Conservation (phyloP, 2,888 invertebrate species). For the Agriopis leucophaearia region DNA sequence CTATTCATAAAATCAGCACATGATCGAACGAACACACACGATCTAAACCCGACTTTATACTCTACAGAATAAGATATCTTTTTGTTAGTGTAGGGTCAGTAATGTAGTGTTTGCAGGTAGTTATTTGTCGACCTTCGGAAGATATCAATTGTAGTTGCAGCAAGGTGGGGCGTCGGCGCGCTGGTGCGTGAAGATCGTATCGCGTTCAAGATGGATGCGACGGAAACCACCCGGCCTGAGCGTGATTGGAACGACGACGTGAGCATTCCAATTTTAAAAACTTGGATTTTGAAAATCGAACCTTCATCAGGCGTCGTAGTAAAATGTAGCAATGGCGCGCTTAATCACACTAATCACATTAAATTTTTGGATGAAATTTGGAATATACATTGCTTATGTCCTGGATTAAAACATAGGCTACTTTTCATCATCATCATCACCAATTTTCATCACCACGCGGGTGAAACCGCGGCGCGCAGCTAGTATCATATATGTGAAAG, state of each 20-base stretch:
- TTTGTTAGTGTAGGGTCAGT: slow-evolving; percentile 12
- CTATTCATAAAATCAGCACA: slow-evolving; percentile 68
- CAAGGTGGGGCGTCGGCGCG: slow-evolving; percentile 60
- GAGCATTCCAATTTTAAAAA: slow-evolving; percentile 40
- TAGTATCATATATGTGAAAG: too few species aligned
- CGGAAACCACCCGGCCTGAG: slow-evolving; percentile 49
- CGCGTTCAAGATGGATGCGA: slow-evolving; percentile 62
- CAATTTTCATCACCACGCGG: too few species aligned
- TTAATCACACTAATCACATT: too few species aligned
- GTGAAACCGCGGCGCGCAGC: too few species aligned
- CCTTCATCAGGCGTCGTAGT: too few species aligned
- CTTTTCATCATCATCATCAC: too few species aligned
- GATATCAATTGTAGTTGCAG: slow-evolving; percentile 79
- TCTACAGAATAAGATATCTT: background rate
- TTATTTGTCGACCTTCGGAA: slow-evolving; percentile 82
- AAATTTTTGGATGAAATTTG: too few species aligned
- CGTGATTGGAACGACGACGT: slow-evolving; percentile 42
- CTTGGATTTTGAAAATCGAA: slow-evolving; percentile 22
- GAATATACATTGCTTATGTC: too few species aligned
- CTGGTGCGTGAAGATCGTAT: slow-evolving; percentile 74
- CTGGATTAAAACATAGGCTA: too few species aligned
- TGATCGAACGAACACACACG: slow-evolving; percentile 22
- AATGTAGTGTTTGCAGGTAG: slow-evolving; percentile 55
- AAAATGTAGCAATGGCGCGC: too few species aligned
- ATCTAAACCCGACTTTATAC: slow-evolving; percentile 21